phyloP scores from a whole-genome alignment of 2,888 invertebrate genomes.

The Macaria notata region DNA sequence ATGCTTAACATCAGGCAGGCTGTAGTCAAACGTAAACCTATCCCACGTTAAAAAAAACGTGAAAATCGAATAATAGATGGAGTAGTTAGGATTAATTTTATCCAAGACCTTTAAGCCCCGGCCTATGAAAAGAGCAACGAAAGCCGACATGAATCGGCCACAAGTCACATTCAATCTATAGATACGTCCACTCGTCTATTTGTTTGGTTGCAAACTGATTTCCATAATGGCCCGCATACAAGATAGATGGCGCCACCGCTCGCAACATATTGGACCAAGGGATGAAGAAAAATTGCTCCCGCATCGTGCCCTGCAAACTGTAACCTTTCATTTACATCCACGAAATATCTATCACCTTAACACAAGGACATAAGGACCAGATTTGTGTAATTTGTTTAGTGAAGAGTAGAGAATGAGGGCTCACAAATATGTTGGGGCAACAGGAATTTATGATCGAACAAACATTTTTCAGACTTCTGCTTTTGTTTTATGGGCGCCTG shows the following conservation, averaged over 20 bases:
- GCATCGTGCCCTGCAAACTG: conserved; percentile 60
- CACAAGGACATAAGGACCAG: conserved; percentile 30
- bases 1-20: too few relatives aligned
- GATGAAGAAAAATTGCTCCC: conserved; percentile 69
- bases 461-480: conserved; percentile 38
- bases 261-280: conserved; percentile 69
- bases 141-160: conserved; percentile 5
- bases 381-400: conserved; percentile 20
- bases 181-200: conserved; percentile 46
- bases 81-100: too few relatives aligned
- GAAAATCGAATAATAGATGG: too few relatives aligned
- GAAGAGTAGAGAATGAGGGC: conserved; percentile 44
- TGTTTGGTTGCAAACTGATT: conserved; percentile 49
- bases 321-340: conserved; percentile 56
- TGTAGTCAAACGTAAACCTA: too few relatives aligned
- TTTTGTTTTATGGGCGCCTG: conserved; percentile 29
- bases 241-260: conserved; percentile 64
- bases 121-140: neutral
- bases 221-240: conserved; percentile 64
- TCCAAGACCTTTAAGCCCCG: too few relatives aligned
- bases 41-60: too few relatives aligned
- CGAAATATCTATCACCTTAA: conserved; percentile 35
- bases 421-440: conserved; percentile 55
- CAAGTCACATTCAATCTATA: conserved; percentile 26
- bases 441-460: conserved; percentile 50